Conservation (phyloP, 2,113 vertebrate genomes). For the Delphinapterus leucas region DNA sequence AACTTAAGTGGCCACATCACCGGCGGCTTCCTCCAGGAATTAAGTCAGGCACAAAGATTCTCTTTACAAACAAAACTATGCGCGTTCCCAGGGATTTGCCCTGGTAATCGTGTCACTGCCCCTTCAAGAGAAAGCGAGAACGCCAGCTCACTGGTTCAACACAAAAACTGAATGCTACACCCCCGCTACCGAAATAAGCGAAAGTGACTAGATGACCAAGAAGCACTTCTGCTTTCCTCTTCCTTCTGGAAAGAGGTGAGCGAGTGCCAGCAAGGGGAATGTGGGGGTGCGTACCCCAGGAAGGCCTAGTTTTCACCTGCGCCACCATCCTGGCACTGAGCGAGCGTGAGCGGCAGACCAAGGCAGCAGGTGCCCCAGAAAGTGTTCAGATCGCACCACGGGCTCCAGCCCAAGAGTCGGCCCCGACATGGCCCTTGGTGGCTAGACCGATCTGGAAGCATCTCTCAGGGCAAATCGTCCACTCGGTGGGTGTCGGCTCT, state of each 20-base stretch:
- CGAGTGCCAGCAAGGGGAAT: neutral
- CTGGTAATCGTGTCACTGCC: neutral
- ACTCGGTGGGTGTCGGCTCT: rapidly evolving
- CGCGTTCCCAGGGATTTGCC: neutral
- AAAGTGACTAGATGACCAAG: neutral
- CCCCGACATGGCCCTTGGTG: neutral
- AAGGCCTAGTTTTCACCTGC: neutral
- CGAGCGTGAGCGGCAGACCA: rapidly evolving
- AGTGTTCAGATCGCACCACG: rapidly evolving
- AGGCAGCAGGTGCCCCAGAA: rapidly evolving
- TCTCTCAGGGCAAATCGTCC: neutral
- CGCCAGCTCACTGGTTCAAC: neutral
- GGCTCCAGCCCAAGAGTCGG: neutral
- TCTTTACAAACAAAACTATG: neutral
- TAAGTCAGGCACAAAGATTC: neutral
- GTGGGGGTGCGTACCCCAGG: rapidly evolving
- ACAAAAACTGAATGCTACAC: neutral
- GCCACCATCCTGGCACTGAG: rapidly evolving
- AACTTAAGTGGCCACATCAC: neutral
- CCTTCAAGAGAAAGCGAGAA: neutral
- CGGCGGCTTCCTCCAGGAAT: neutral
- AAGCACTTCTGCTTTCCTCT: neutral
- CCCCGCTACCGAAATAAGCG: rapidly evolving
- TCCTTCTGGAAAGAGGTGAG: neutral
- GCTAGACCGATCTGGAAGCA: neutral